Evolutionary conservation across 2,888 invertebrate species (phyloP).

Genomic region (Panopea generosa): DNA sequence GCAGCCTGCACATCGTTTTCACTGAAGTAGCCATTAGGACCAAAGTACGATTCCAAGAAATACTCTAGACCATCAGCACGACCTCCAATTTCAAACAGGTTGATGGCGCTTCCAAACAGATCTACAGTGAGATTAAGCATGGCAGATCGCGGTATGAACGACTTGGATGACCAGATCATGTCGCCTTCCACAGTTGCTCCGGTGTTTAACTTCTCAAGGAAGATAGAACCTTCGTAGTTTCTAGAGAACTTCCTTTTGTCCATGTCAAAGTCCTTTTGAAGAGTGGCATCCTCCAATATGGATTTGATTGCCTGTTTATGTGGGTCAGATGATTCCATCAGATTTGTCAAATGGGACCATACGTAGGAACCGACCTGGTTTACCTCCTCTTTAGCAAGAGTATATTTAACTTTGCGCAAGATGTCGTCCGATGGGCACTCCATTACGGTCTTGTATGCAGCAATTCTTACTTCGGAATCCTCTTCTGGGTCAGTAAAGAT

Average conservation of each 20-base stretch:
- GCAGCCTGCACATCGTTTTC: conserved; percentile 75
- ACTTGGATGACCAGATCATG: conserved; percentile 82
- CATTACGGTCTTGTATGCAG: conserved; percentile 95
- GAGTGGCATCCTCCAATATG: conserved; percentile 92
- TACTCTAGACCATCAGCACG: conserved; percentile 95
- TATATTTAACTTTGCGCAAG: conserved; percentile 89
- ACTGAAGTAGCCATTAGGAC: conserved; percentile 88
- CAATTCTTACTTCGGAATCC: conserved; percentile 94
- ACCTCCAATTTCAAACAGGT: conserved; percentile 92
- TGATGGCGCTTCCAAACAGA: conserved; percentile 92
- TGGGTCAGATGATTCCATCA: conserved; percentile 93
- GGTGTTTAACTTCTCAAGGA: conserved; percentile 93
- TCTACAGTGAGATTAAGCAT: conserved; percentile 84
- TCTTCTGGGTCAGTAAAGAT: conserved; percentile 90
- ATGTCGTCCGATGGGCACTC: conserved; percentile 93
- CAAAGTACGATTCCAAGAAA: conserved; percentile 92
- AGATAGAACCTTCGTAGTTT: conserved; percentile 92
- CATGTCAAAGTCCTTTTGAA: conserved; percentile 93
- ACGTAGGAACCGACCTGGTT: conserved; percentile 96
- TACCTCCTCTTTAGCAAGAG: conserved; percentile 74
- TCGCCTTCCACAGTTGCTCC: conserved; percentile 82
- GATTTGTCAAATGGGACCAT: conserved; percentile 96
- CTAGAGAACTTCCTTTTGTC: conserved; percentile 96
- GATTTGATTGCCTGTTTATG: conserved; percentile 94
- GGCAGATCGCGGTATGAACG: conserved; percentile 83